These are phyloP conservation scores for Tangara arthus DNA, from an alignment of 2,797 vertebrate species.

Conservation along the genomic window DNA sequence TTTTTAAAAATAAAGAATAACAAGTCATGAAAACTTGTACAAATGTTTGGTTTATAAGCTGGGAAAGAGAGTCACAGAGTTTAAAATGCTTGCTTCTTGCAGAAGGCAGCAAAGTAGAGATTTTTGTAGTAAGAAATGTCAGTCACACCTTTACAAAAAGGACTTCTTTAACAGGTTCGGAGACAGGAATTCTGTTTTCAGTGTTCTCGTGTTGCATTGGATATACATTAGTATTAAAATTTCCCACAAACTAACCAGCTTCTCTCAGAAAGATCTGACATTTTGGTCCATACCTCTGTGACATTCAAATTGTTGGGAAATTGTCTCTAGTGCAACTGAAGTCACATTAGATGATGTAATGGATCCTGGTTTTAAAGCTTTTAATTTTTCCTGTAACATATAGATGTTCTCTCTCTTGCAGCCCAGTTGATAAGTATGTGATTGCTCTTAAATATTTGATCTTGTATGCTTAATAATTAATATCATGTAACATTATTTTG, in stretches of 20 bases:
- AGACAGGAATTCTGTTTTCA: neutral
- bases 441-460: neutral
- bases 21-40: neutral
- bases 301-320: neutral
- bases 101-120: neutral
- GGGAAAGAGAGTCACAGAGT: neutral
- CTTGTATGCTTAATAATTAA: neutral
- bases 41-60: neutral
- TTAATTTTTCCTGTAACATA: neutral
- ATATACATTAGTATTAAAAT: neutral
- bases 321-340: neutral
- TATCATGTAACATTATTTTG: neutral
- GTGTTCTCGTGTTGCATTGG: neutral
- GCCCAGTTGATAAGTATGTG: neutral
- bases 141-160: neutral
- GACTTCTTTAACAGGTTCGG: neutral
- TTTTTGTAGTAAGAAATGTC: neutral
- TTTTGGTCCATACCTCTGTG: neutral
- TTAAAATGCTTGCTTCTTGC: neutral
- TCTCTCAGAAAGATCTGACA: neutral
- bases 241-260: neutral
- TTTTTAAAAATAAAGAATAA: neutral
- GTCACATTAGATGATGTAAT: neutral
- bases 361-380: neutral
- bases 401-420: neutral